These are phyloP conservation scores for Rhineura floridana DNA, from an alignment of 2,113 vertebrate species.

Conservation along the genomic window DNA sequence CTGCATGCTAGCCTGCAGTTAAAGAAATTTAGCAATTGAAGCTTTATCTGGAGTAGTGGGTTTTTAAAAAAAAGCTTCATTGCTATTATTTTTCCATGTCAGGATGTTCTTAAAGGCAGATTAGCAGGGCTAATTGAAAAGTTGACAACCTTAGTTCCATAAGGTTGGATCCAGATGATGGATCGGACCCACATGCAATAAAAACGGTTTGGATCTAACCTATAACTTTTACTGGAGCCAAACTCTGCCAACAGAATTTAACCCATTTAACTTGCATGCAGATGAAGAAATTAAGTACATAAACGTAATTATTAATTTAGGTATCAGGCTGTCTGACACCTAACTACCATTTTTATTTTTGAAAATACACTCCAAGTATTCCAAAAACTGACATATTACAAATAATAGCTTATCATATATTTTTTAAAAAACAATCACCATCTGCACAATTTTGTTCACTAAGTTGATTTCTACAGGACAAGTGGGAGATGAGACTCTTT, in stretches of 20 bases:
- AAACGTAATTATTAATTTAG: background rate
- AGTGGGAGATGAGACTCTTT: background rate
- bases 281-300: background rate
- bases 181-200: background rate
- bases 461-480: background rate
- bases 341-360: background rate
- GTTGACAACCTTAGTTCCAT: background rate
- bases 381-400: background rate
- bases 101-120: background rate
- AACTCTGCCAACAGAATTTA: background rate
- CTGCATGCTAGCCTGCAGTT: background rate
- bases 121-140: background rate
- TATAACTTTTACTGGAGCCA: background rate
- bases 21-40: background rate
- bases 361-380: background rate
- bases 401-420: background rate
- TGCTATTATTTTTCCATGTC: background rate
- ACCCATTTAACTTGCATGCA: background rate
- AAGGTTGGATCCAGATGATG: background rate
- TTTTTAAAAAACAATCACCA: background rate
- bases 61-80: background rate
- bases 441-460: background rate
- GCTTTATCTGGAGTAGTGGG: background rate
- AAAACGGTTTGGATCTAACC: background rate
- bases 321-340: background rate